Base-by-base conservation (phyloP, 2,797 vertebrate species). In the Atherinosoma microstoma region DNA sequence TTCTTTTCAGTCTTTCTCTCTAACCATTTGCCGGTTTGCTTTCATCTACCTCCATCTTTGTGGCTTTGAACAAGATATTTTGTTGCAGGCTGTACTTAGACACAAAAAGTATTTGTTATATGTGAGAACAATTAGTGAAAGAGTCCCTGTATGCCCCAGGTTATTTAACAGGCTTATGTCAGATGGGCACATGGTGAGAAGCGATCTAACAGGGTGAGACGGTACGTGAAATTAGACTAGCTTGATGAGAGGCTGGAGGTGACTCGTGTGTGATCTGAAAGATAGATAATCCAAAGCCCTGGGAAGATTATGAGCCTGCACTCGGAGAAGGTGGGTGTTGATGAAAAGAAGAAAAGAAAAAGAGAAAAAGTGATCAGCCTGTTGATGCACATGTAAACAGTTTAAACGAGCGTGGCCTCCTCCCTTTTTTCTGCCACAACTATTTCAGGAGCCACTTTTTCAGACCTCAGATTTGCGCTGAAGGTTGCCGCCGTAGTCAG, bases 241-340 rank as follows among this genome's bases (percentile, higher is more conserved):
- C 79, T 56, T 63, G 57, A 88, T 76, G 70, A 75, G 76, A 68
- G 67, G 67, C 69, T 32, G 73, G 58, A 74, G 78, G 83, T n/a
- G 40, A 73, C 88, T 70, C 56, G 66, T 63, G 53, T 16, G 16
- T 91, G 89, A 91, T 90, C 87, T 86, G 60, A 80, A 77, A 78
- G 70, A 82, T 22, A 57, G 73, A 74, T 91, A 90, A 93, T 91
- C 91, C 80, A 65, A 74, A 80, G 83, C 70, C 38, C 18, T 30
- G 74, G 73, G 67, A 32, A 82, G 89, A 92, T 91, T 87, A 88
- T 10, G 3, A 24, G 3, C 3, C 62, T 2, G 1, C 20, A 42
- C 49, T 62, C 35, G 45, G 53, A 8, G n/a, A 54, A 58, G 38
- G 34, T 35, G 27, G 54, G 54, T 47, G 57, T 27, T 24, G 58